Percentiles rank a stretch among this genome's conserved stretches.
Evolutionary conservation across 2,888 invertebrate genomes (phyloP).

Genomic region (Melieria omissa): DNA sequence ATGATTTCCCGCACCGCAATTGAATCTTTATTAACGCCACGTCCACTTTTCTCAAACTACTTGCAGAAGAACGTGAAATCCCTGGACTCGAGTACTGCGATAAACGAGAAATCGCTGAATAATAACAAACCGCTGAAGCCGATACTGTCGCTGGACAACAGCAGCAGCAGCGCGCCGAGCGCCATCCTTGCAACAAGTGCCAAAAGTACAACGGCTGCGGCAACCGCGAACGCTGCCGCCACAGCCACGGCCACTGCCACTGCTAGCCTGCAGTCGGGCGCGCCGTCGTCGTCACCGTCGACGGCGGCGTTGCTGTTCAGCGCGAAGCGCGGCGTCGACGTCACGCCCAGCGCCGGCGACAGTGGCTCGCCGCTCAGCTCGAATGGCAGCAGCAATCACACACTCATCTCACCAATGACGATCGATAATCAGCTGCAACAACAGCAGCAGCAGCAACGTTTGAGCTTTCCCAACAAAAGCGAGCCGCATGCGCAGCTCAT

Average conservation of each 20-base stretch:
- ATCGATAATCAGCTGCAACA: constrained; percentile 58
- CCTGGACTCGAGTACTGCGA: constrained; percentile 56
- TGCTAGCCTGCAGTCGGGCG: constrained; percentile 25
- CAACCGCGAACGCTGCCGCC: constrained; percentile 32
- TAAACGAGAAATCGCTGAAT: constrained; percentile 61
- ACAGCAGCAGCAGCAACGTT: constrained; percentile 44
- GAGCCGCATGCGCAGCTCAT: constrained; percentile 49
- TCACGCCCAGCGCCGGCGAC: constrained; percentile 40
- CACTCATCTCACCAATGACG: constrained; percentile 62
- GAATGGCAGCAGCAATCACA: constrained; percentile 64
- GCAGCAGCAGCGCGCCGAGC: constrained; percentile 38
- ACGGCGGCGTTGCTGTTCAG: constrained; percentile 19
- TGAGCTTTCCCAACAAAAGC: constrained; percentile 48
- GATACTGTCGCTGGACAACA: constrained; percentile 61
- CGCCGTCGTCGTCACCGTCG: constrained; percentile 28
- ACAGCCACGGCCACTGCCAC: constrained; percentile 39
- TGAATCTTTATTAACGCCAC: too few relatives aligned
- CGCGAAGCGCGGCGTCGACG: constrained; percentile 14
- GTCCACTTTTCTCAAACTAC: constrained; percentile 15
- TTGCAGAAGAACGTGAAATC: constrained; percentile 66
- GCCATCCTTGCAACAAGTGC: constrained; percentile 27
- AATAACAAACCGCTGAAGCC: constrained; percentile 65
- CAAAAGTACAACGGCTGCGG: constrained; percentile 41
- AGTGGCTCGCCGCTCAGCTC: constrained; percentile 58
- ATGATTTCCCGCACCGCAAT: too few relatives aligned